Percentiles rank a stretch among this genome's conserved stretches.
Evolutionary conservation across 2,113 vertebrate species (phyloP).

Genomic region (Sitta europaea): DNA sequence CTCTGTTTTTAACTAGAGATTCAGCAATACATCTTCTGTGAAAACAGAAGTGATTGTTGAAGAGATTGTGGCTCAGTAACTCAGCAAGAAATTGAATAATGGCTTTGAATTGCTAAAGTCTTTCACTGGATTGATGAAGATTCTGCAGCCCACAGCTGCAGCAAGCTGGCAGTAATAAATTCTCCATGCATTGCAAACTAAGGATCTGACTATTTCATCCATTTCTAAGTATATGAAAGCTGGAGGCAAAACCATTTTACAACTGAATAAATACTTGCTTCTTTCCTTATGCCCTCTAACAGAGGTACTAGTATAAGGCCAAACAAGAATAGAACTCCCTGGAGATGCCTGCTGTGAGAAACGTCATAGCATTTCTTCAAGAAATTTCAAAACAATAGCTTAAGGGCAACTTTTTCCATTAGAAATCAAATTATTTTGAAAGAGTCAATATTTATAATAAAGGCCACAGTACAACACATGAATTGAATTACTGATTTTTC

Average conservation of each 20-base stretch:
- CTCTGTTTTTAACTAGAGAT: neutral
- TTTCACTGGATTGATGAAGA: neutral
- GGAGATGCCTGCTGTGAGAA: conserved; percentile 22
- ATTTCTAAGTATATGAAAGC: neutral
- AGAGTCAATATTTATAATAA: conserved; percentile 38
- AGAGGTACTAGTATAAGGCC: neutral
- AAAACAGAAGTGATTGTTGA: neutral
- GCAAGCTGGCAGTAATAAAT: neutral
- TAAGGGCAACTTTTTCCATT: conserved; percentile 25
- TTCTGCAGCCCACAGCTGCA: conserved; percentile 14
- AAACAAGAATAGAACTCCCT: neutral
- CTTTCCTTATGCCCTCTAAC: neutral
- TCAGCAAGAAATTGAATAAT: neutral
- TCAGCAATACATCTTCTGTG: neutral
- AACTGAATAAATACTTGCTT: neutral
- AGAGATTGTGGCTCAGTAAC: neutral
- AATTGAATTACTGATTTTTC: conserved; percentile 14
- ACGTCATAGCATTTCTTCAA: neutral
- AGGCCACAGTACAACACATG: neutral
- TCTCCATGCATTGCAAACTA: neutral
- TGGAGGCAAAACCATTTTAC: conserved; percentile 16
- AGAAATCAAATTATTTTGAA: conserved; percentile 31
- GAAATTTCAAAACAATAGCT: conserved; percentile 28
- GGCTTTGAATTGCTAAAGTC: neutral
- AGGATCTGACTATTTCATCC: neutral